phyloP scores from a whole-genome alignment of 2,113 vertebrate species.

The Bothrops jararaca region DNA sequence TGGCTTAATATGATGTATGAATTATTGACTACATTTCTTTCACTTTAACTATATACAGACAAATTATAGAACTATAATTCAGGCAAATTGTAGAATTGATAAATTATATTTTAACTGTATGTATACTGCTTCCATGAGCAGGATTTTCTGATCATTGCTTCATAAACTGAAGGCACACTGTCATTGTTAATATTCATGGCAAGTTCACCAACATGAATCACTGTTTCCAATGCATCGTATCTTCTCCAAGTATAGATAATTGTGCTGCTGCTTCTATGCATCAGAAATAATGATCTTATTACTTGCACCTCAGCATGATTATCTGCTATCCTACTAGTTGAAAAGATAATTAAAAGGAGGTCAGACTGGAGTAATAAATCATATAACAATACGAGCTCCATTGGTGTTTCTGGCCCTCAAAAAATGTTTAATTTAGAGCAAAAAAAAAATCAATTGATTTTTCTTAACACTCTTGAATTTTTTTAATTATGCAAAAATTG shows the following conservation, averaged over 20 bases:
- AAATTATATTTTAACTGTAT: not conserved
- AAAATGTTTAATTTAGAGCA: not conserved
- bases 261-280: not conserved
- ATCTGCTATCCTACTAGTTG: not conserved
- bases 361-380: not conserved
- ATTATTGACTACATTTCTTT: not conserved
- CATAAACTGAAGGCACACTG: not conserved
- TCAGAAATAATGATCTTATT: not conserved
- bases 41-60: not conserved
- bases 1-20: not conserved
- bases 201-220: not conserved
- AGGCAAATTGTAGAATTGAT: not conserved
- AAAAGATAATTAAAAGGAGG: not conserved
- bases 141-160: not conserved
- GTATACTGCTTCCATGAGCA: not conserved
- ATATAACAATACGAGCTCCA: not conserved
- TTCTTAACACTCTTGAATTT: not conserved
- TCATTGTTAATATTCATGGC: not conserved
- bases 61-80: too few relatives aligned
- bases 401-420: not conserved
- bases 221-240: not conserved
- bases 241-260: not conserved
- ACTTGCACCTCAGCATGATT: not conserved
- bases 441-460: not conserved
- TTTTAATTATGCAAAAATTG: not conserved